Evolutionary conservation across 1,140 invertebrate species (phyloP).

Genomic region (Aphelenchoides besseyi): DNA sequence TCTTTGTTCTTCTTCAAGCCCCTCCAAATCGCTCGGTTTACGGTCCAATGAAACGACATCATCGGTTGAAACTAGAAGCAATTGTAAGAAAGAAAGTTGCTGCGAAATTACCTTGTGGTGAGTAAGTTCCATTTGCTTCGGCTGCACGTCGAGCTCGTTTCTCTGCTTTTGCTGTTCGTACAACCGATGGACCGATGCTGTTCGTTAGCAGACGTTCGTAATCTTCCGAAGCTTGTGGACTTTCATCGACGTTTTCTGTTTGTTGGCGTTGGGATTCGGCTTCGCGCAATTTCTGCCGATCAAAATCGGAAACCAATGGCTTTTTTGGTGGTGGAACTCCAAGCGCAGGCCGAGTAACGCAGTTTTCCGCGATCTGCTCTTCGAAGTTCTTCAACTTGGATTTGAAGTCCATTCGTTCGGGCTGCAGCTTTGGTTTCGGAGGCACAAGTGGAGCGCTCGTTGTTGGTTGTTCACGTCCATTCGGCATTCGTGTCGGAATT

Average conservation of each 20-base stretch:
- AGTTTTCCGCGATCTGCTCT: not conserved
- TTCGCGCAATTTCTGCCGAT: not conserved
- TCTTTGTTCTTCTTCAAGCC: conserved; percentile 35
- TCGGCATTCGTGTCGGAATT: not conserved
- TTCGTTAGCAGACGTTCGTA: not conserved
- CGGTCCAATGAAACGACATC: not conserved
- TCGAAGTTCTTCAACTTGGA: conserved; percentile 4
- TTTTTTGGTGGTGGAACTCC: conserved; percentile 14
- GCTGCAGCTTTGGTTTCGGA: conserved; percentile 11
- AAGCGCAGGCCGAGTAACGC: not conserved
- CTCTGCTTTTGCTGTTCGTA: not conserved
- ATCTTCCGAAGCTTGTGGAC: not conserved
- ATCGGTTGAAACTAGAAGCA: not conserved
- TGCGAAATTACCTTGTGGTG: too few relatives aligned
- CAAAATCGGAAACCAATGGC: not conserved
- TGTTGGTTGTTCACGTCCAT: conserved; percentile 3
- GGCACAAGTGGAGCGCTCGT: not conserved
- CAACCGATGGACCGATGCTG: not conserved
- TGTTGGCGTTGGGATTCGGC: not conserved
- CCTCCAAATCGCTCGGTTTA: conserved; percentile 24
- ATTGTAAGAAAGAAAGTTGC: too few relatives aligned
- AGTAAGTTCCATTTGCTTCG: not conserved
- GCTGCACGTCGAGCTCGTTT: not conserved
- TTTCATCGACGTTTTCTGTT: not conserved
- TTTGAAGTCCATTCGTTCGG: conserved; percentile 16